These are phyloP conservation scores for Neoitamus cyanurus DNA, from an alignment of 2,888 invertebrate species.

Conservation along the genomic window DNA sequence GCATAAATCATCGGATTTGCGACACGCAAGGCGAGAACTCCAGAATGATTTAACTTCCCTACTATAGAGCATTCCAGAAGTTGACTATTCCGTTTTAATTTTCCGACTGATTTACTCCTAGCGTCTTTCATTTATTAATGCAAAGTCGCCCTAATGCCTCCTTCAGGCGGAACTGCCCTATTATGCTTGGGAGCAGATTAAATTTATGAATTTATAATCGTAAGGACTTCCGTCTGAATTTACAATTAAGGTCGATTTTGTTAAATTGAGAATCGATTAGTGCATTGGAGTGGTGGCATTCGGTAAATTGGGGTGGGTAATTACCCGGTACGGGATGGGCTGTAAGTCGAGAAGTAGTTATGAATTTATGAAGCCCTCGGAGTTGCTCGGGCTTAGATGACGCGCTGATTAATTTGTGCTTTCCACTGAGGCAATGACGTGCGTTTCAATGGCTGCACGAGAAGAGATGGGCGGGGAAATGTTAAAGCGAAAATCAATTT, in stretches of 20 bases:
- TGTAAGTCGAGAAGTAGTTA: background rate
- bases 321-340: background rate
- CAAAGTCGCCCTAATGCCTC: background rate
- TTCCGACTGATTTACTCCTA: background rate
- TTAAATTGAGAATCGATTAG: slow-evolving; percentile 1
- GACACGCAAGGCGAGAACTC: background rate
- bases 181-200: background rate
- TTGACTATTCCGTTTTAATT: background rate
- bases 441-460: background rate
- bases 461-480: background rate
- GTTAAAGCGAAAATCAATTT: background rate
- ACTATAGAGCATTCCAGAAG: background rate
- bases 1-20: background rate
- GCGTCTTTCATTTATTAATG: background rate
- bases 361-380: background rate
- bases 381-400: background rate
- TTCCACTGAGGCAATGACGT: background rate
- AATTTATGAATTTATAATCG: slow-evolving; percentile 5
- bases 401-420: background rate
- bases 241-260: background rate
- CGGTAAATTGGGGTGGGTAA: background rate
- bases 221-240: background rate
- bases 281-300: background rate
- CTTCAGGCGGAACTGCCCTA: background rate
- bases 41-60: background rate